These are phyloP conservation scores for Halocynthia aurantium DNA, from an alignment of 23 tunicate genomes.

Conservation along the genomic window DNA sequence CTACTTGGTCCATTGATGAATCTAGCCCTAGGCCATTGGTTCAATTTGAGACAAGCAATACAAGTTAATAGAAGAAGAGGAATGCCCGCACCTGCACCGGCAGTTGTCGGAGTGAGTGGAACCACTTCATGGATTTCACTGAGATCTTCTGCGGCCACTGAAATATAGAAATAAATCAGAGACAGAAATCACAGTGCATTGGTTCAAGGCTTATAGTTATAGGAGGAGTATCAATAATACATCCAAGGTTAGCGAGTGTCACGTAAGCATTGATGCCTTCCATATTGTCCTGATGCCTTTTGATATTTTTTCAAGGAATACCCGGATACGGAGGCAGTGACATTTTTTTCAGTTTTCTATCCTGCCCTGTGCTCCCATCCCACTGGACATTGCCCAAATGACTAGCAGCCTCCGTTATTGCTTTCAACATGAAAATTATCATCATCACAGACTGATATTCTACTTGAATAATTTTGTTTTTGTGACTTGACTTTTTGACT, in stretches of 20 bases:
- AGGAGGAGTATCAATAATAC: too few relatives aligned
- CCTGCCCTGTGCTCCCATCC: not conserved
- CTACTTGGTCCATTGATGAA: too few relatives aligned
- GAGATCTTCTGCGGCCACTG: constrained; percentile 38
- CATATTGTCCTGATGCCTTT: not conserved
- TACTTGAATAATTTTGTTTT: constrained; percentile 2
- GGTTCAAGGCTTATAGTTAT: too few relatives aligned
- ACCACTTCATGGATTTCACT: constrained; percentile 94
- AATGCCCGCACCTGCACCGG: constrained; percentile 5
- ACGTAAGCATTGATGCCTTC: not conserved
- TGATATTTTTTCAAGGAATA: not conserved
- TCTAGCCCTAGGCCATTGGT: too few relatives aligned
- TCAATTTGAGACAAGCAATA: too few relatives aligned
- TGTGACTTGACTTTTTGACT: not conserved
- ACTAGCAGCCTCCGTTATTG: not conserved
- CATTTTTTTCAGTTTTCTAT: not conserved
- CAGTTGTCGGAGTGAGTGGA: constrained; percentile 83
- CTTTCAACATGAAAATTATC: too few relatives aligned
- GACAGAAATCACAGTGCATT: not conserved
- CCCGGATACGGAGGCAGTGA: not conserved
- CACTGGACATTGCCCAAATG: not conserved
- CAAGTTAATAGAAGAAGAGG: too few relatives aligned
- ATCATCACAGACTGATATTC: not conserved
- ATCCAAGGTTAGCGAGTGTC: not conserved
- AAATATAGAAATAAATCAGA: not conserved